Conservation (phyloP, 37 sponge, comb jelly and placozoan species). For the Petrosia ficiformis region DNA sequence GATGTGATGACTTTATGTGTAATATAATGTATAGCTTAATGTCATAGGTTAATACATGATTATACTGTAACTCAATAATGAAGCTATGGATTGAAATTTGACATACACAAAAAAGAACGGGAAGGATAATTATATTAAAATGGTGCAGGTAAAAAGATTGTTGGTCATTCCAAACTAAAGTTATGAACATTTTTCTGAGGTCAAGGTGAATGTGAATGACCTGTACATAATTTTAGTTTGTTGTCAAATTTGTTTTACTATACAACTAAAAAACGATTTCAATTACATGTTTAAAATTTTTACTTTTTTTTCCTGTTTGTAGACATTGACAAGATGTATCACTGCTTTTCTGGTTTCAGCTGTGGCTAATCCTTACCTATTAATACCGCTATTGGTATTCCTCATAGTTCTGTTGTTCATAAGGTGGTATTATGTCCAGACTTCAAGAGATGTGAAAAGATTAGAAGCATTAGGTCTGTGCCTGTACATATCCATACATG, state of each 20-base stretch:
- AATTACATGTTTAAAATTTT: neutral
- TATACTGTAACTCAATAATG: too few relatives aligned
- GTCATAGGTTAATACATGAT: too few relatives aligned
- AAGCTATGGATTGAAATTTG: too few relatives aligned
- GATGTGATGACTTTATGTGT: slow-evolving; percentile 3
- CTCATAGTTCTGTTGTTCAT: slow-evolving; percentile 29
- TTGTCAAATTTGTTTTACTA: neutral
- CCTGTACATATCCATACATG: too few relatives aligned
- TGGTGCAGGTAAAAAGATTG: too few relatives aligned
- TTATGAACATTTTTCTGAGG: too few relatives aligned
- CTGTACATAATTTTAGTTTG: neutral
- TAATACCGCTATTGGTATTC: slow-evolving; percentile 35
- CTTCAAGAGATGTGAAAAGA: slow-evolving; percentile 71
- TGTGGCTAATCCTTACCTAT: slow-evolving; percentile 47
- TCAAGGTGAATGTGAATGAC: too few relatives aligned
- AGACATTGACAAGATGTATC: slow-evolving; percentile 41
- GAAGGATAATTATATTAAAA: too few relatives aligned
- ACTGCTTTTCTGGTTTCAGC: slow-evolving; percentile 37
- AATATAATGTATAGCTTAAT: too few relatives aligned
- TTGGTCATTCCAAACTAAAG: too few relatives aligned
- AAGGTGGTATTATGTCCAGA: slow-evolving; percentile 58
- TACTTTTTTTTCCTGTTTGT: neutral
- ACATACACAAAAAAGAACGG: too few relatives aligned
- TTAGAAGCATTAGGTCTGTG: slow-evolving; percentile 78
- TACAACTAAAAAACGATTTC: too few relatives aligned